phyloP scores from a whole-genome alignment of 1,140 invertebrate genomes.

The Drosophila malerkotliana region DNA sequence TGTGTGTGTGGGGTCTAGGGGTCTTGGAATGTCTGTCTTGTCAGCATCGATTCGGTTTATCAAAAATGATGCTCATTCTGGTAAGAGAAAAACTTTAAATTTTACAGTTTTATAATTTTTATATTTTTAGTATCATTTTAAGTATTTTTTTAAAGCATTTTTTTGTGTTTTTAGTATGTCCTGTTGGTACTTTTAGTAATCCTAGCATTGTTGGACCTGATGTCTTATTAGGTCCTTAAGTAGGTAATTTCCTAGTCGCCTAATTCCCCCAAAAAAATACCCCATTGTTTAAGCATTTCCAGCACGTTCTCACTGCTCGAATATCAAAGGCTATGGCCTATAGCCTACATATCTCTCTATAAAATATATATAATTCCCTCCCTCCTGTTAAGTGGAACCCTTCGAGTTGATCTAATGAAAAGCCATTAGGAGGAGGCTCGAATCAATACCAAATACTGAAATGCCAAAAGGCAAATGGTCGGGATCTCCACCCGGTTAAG shows the following conservation, averaged over 20 bases:
- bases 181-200: no score
- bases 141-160: no score
- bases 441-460: constrained; percentile 27
- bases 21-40: constrained; percentile 21
- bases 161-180: no score
- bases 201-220: no score
- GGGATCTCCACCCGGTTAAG: constrained; percentile 4
- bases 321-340: constrained; percentile 47
- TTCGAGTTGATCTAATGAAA: constrained; percentile 55
- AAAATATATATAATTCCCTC: neutral
- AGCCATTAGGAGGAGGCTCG: constrained; percentile 45
- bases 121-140: no score
- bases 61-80: constrained; percentile 44
- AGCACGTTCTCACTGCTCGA: constrained; percentile 54
- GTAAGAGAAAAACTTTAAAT: constrained; percentile 51
- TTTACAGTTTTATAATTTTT: constrained; percentile 29
- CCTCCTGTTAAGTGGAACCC: neutral
- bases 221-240: neutral
- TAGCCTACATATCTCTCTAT: neutral
- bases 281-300: constrained; percentile 52
- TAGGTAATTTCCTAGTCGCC: neutral
- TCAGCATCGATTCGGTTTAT: constrained; percentile 52
- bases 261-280: neutral
- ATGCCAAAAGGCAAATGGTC: constrained; percentile 4
- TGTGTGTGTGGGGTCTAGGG: constrained; percentile 4